Base-by-base conservation (phyloP, 2,888 invertebrate genomes). In the Cerastis leucographa region DNA sequence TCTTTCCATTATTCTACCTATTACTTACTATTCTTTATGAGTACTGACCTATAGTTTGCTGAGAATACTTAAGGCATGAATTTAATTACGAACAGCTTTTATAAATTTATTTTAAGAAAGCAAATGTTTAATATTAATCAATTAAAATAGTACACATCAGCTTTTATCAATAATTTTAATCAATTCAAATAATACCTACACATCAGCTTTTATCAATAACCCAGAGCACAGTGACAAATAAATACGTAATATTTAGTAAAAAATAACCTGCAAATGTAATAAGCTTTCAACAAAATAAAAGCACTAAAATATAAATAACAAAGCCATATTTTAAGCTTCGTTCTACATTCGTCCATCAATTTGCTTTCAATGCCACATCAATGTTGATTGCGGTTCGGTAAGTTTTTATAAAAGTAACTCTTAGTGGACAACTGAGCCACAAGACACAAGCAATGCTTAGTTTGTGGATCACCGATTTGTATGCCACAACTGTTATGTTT, bases 331-430 rank as follows among this genome's bases (percentile, higher is more conserved):
- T 82, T 73, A 75, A 73, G 64, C 71, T 68, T 42, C 62, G 56
- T 35, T 14, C 61, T 71, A 54, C 69, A 69, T 69, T 74, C 67
- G 40, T 72, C 66, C 71, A 80, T 71, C 73, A 77, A 83, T 83
- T 66, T 49, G 51, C 68, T 71, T 83, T 80, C 73, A 83, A 83
- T 83, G 71, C 46, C 64, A 71, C 71, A 76, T 71, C 73, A 71
- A 76, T 72, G 74, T 74, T 83, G 80, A 74, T 74, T 74, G 80
- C 74, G 68, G 71, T 2, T n/a, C 25, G 56, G 29, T 22, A 51
- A 59, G 74, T 59, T 80, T 76, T 83, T 71, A 62, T 51, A 46
- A 12, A 40, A 12, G 44, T 14, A n/a, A 14, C 25, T 25, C n/a
- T n/a, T 2, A 14, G n/a, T n/a, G 11, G 5, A 54, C 54, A 11